Conservation (phyloP, 2,797 vertebrate species). For the Sebastes hubbsi region DNA sequence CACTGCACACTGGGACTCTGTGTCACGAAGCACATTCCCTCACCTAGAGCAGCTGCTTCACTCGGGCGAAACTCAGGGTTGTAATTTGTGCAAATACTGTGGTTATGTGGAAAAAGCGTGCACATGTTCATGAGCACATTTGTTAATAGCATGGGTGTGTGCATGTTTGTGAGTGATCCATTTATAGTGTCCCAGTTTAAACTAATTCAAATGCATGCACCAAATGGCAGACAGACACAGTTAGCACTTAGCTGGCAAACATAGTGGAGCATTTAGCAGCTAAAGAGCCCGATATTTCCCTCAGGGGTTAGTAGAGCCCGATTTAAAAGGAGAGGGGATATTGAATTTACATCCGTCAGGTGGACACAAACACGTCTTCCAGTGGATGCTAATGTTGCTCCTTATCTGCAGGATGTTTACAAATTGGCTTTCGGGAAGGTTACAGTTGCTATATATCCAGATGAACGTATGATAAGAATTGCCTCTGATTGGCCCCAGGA, state of each 20-base stretch:
- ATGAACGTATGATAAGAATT: not conserved
- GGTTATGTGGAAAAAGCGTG: not conserved
- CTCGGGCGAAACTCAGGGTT: not conserved
- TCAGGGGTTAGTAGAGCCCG: not conserved
- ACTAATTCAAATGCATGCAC: not conserved
- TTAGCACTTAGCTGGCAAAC: not conserved
- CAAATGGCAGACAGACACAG: not conserved
- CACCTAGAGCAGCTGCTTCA: constrained; percentile 16
- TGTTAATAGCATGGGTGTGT: not conserved
- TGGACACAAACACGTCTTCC: not conserved
- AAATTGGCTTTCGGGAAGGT: not conserved
- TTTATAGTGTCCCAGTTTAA: not conserved
- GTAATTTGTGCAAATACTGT: not conserved
- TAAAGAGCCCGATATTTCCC: not conserved
- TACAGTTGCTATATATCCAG: not conserved
- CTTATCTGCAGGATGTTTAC: not conserved
- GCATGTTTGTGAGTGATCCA: not conserved
- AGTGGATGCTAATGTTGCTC: not conserved
- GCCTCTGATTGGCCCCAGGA: not conserved
- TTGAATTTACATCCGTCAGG: not conserved
- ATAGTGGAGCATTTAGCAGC: not conserved
- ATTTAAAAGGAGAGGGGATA: not conserved
- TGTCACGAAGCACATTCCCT: not conserved
- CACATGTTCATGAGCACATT: not conserved
- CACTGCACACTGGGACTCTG: not conserved